These are phyloP conservation scores for Atta texana DNA, from an alignment of 1,140 invertebrate genomes.

Conservation along the genomic window DNA sequence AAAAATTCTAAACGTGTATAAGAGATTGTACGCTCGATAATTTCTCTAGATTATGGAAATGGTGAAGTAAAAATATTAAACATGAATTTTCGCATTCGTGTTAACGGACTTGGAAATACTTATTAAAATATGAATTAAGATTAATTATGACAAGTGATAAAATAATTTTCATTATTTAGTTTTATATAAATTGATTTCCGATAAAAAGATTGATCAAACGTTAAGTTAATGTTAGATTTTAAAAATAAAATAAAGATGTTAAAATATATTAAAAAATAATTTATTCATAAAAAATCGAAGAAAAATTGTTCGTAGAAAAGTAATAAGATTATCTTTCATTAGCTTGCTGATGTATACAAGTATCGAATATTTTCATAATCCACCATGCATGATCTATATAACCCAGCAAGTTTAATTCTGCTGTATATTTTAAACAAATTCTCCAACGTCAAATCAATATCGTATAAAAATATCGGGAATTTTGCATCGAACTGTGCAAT, in stretches of 20 bases:
- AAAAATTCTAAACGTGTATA: neutral
- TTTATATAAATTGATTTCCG: neutral
- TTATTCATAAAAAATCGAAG: no score
- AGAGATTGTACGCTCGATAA: neutral
- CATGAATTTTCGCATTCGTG: neutral
- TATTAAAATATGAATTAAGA: neutral
- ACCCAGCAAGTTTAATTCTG: neutral
- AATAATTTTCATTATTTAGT: neutral
- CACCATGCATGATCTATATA: neutral
- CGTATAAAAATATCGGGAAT: slow-evolving; percentile 38
- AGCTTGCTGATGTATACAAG: neutral
- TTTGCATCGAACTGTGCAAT: slow-evolving; percentile 29
- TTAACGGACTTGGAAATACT: neutral
- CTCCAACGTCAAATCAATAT: slow-evolving; percentile 10
- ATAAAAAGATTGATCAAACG: no score
- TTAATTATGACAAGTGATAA: neutral
- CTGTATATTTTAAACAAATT: slow-evolving; percentile 28
- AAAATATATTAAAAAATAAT: no score
- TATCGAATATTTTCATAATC: neutral
- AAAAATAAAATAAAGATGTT: no score
- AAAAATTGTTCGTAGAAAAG: no score
- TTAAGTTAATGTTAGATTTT: no score
- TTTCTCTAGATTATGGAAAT: neutral
- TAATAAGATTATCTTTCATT: neutral
- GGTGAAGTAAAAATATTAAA: neutral